Base-by-base conservation (phyloP, 2,888 invertebrate species). In the Saturnia japonica region DNA sequence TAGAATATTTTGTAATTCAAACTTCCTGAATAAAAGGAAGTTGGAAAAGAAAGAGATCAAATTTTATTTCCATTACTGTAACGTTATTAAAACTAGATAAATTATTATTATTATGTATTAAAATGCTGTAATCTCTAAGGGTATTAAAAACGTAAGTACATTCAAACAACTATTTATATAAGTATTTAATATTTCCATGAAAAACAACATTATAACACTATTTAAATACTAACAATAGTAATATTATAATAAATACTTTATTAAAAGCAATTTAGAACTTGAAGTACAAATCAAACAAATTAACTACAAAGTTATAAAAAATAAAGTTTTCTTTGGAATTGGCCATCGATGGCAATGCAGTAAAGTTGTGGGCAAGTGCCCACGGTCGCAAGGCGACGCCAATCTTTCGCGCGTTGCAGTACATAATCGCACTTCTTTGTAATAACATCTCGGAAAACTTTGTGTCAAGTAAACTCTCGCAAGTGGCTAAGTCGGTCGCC, bases 371-470 rank as follows among this genome's bases (percentile, higher is more conserved):
- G 82, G 83, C 83, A 82, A 77, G 70, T 78, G 78, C 82, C 82
- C 77, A 80, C 85, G 85, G 88, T 87, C 84, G 88, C 81, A 86
- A 83, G 84, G 83, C 80, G 86, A 84, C 87, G 87, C 86, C 88
- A 89, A 90, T 91, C 89, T 89, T 88, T 86, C 88, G 88, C 85
- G 87, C 86, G 85, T 89, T 89, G 90, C 91, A 91, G 90, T 92
- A 89, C 88, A 88, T 89, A 88, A 84, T 84, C 88, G 88, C 90
- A 91, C 89, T 94, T 92, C 91, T 93, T 90, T 89, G 90, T 91
- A 91, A 90, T 89, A 92, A 90, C 89, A 91, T 88, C 91, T 91
- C 88, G 88, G 85, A 90, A 94, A 93, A 94, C 88, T 94, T 94
- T 93, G 84, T 86, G 81, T 79, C 82, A 94, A 94, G 93, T 93